Percentiles rank a stretch among this genome's conserved stretches.
Evolutionary conservation across 2,888 invertebrate genomes (phyloP).

Genomic region (Polydrusus pterygomalis): DNA sequence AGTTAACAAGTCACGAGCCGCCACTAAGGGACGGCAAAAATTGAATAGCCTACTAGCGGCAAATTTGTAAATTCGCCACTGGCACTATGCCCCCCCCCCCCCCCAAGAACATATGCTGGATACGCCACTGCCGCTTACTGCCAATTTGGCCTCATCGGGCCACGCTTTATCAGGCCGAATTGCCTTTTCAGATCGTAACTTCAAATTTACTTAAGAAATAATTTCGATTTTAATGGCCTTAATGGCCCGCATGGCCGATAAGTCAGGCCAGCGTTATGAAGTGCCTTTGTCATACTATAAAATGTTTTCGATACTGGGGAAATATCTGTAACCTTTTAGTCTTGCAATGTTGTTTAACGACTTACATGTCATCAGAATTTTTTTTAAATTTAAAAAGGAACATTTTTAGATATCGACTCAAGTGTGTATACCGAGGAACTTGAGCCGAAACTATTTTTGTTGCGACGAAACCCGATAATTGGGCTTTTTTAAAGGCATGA

Average conservation of each 20-base stretch:
- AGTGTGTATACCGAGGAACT: no score
- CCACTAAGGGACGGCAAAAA: no score
- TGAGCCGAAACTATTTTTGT: no score
- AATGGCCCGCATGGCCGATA: conserved; percentile 55
- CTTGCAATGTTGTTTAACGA: conserved; percentile 40
- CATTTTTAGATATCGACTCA: neutral
- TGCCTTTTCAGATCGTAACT: conserved; percentile 56
- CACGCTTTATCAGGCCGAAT: conserved; percentile 53
- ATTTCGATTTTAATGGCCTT: conserved; percentile 57
- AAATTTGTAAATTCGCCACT: no score
- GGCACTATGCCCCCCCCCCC: no score
- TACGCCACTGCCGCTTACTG: conserved; percentile 57
- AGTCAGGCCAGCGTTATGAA: conserved; percentile 54
- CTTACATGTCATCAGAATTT: conserved; percentile 3
- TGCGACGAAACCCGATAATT: neutral
- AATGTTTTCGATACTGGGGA: conserved; percentile 50
- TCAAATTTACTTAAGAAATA: conserved; percentile 57
- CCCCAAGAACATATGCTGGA: no score
- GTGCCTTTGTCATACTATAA: conserved; percentile 55
- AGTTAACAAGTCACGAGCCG: no score
- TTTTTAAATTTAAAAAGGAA: neutral
- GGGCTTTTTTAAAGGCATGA: no score
- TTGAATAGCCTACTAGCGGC: no score
- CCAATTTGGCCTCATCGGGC: conserved; percentile 54
- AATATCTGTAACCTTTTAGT: conserved; percentile 51